Base-by-base conservation (phyloP, 2,888 invertebrate genomes). In the Ceriagrion tenellum region DNA sequence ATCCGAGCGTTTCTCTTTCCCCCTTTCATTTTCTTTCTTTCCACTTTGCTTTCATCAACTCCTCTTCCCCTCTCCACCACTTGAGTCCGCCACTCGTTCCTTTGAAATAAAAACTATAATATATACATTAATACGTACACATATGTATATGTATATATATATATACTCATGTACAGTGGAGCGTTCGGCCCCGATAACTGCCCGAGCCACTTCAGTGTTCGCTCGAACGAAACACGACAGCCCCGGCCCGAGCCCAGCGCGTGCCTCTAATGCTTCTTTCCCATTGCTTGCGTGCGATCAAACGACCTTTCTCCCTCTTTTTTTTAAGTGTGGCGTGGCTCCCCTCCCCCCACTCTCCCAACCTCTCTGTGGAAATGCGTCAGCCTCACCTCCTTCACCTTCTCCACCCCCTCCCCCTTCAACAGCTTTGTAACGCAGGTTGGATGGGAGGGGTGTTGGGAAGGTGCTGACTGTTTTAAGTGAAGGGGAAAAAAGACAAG, bases 61-160 rank as follows among this genome's bases (percentile, higher is more conserved):
- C 47, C 12, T 40, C 8, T n/a, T 47, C 55, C 55, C 16, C 47
- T 47, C 89, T 55, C 89, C 55, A 26, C n/a, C 69, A n/a, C 69
- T 69, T n/a, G 12, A n/a, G 4, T n/a, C 69, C 20, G 4, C 69
- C 35, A 35, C 81, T 81, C 30, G 30, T 16, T 81, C 35, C 81
- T 81, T 81, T 81, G 81, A 81, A 81, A 81, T 35, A 81, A 81
- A 35, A 81, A 81, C n/a, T n/a, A n/a, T n/a, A n/a, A n/a, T n/a
- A n/a, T n/a, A n/a, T n/a, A n/a, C n/a, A n/a, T n/a, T n/a, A n/a
- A n/a, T n/a, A n/a, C n/a, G n/a, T n/a, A n/a, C 10, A 35, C 12
- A 35, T n/a, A 69, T 69, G n/a, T 69, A n/a, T 69, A n/a, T 69
- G 13, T n/a, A 10, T 59, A 26, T 26, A 69, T 69, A 69, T 23